Evolutionary conservation across 1,140 invertebrate genomes (phyloP).

Genomic region (Nomia melanderi): DNA sequence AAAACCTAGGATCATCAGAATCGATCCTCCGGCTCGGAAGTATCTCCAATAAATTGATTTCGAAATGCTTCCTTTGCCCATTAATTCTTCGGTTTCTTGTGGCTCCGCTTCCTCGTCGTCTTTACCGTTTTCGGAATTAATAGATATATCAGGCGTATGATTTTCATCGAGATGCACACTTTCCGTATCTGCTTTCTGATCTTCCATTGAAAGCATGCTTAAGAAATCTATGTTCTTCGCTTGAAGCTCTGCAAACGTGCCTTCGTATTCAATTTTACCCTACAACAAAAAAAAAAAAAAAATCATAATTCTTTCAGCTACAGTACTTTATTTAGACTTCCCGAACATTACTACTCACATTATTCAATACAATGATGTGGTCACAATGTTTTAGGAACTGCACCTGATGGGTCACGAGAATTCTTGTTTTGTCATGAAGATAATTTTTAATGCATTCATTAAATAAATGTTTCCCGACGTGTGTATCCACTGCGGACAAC

Average conservation of each 20-base stretch:
- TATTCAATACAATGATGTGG: conserved; percentile 86
- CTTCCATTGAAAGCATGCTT: conserved; percentile 23
- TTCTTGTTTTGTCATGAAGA: conserved; percentile 80
- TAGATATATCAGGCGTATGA: background rate
- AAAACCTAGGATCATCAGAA: conserved; percentile 76
- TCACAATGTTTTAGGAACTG: conserved; percentile 89
- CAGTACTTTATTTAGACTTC: too few species aligned
- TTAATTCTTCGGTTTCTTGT: conserved; percentile 82
- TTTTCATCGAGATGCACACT: conserved; percentile 9
- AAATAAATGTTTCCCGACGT: conserved; percentile 82
- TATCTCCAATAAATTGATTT: conserved; percentile 81
- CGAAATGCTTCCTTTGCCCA: conserved; percentile 82
- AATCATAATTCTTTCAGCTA: background rate
- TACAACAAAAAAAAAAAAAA: conserved; percentile 29
- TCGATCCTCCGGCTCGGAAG: conserved; percentile 81
- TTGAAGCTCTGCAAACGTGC: conserved; percentile 76
- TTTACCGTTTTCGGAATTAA: conserved; percentile 46
- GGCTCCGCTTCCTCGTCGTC: conserved; percentile 75
- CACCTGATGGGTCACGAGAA: conserved; percentile 92
- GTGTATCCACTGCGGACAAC: conserved; percentile 82
- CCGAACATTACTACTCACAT: conserved; percentile 74
- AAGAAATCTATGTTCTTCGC: conserved; percentile 72
- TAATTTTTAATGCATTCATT: conserved; percentile 76
- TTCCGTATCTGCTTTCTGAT: conserved; percentile 35
- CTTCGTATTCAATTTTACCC: conserved; percentile 76